phyloP scores from a whole-genome alignment of 2,888 invertebrate genomes.

The Coelopa pilipes region DNA sequence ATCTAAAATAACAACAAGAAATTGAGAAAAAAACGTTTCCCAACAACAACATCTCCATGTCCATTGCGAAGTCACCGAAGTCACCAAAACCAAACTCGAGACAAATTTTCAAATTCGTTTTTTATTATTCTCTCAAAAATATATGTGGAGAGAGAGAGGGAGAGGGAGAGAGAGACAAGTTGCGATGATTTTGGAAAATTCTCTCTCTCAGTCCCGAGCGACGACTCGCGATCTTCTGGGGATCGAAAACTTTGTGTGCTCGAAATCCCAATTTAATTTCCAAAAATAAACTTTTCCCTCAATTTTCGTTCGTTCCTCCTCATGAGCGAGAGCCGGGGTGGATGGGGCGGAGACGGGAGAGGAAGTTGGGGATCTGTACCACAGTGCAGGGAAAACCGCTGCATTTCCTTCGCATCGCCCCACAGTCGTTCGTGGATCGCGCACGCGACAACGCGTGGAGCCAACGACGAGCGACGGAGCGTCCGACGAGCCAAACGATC shows the following conservation, averaged over 20 bases:
- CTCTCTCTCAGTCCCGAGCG: neutral
- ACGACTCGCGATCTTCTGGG: neutral
- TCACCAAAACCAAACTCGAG: too few relatives aligned
- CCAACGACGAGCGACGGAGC: neutral
- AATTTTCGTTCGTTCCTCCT: neutral
- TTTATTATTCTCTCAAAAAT: too few relatives aligned
- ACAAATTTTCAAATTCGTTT: too few relatives aligned
- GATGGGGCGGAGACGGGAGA: too few relatives aligned
- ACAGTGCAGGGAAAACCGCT: slow-evolving; percentile 1
- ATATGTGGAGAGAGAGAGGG: too few relatives aligned
- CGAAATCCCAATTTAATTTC: slow-evolving; percentile 8
- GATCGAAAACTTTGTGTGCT: slow-evolving; percentile 7
- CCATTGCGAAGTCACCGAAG: too few relatives aligned
- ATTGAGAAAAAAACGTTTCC: too few relatives aligned
- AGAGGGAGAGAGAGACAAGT: neutral
- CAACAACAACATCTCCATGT: too few relatives aligned
- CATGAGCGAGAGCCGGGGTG: too few relatives aligned
- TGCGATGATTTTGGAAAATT: neutral
- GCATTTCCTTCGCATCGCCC: slow-evolving; percentile 22
- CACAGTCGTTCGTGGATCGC: slow-evolving; percentile 21
- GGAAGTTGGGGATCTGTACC: neutral
- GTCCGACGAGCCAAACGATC: neutral
- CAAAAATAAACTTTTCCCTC: slow-evolving; percentile 31
- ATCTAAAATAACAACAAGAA: too few relatives aligned
- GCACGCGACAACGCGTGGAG: slow-evolving; percentile 26